phyloP scores from a whole-genome alignment of 2,797 vertebrate genomes.

The Galagoides demidoff region DNA sequence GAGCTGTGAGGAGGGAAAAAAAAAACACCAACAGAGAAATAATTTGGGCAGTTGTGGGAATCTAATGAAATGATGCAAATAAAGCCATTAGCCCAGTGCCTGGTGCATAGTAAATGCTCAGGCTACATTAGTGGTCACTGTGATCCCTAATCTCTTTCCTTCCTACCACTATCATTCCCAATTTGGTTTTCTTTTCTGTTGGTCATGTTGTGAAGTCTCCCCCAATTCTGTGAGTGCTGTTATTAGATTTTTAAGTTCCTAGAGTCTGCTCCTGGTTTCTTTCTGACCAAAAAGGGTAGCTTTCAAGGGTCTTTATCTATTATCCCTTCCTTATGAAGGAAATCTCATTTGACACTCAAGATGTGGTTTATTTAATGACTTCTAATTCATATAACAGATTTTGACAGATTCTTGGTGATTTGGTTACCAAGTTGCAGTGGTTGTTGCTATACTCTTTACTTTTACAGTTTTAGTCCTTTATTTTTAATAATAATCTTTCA shows the following conservation, averaged over 20 bases:
- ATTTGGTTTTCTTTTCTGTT: not conserved
- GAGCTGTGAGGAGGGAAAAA: not conserved
- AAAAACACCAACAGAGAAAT: not conserved
- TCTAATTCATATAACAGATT: not conserved
- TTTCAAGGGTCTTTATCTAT: not conserved
- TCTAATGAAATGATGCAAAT: not conserved
- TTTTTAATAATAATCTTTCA: not conserved
- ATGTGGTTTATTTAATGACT: not conserved
- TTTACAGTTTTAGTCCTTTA: not conserved
- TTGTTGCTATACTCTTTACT: not conserved
- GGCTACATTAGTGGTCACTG: not conserved
- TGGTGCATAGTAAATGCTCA: not conserved
- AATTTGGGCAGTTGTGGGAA: not conserved
- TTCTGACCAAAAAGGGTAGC: not conserved
- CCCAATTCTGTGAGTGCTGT: not conserved
- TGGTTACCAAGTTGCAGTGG: not conserved
- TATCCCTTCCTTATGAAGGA: not conserved
- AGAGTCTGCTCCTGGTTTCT: not conserved
- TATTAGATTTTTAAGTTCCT: not conserved
- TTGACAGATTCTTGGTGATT: not conserved
- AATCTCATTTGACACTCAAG: not conserved
- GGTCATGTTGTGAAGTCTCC: not conserved
- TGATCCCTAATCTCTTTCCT: not conserved
- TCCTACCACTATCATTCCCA: not conserved
- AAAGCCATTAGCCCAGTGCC: not conserved